These are phyloP conservation scores for Reinhardtius hippoglossoides DNA, from an alignment of 2,113 vertebrate genomes.

Conservation along the genomic window DNA sequence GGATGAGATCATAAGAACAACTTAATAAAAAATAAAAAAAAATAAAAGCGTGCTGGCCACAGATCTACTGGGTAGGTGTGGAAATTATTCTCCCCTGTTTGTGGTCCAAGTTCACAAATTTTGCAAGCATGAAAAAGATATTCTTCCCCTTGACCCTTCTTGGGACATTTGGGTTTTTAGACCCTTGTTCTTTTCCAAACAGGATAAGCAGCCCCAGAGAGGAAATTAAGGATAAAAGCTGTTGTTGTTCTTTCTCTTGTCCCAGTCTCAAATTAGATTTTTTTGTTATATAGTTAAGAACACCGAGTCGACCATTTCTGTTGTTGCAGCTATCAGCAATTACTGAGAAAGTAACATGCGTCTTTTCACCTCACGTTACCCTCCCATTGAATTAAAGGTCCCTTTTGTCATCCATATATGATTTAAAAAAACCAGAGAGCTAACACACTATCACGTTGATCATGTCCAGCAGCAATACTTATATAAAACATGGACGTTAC, in stretches of 20 bases:
- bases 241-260: conserved; percentile 56
- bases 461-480: too few relatives aligned
- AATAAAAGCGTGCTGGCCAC: conserved; percentile 24
- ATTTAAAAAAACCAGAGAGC: background rate
- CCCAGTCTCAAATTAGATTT: conserved; percentile 16
- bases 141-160: conserved; percentile 28
- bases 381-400: background rate
- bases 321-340: conserved; percentile 37
- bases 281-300: conserved; percentile 30
- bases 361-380: conserved; percentile 18
- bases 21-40: too few relatives aligned
- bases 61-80: conserved; percentile 38
- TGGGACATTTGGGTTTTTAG: conserved; percentile 39
- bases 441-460: background rate
- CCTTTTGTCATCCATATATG: background rate
- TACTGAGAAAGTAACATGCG: background rate
- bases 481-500: conserved; percentile 67
- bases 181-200: conserved; percentile 44
- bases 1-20: background rate
- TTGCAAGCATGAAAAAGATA: conserved; percentile 24
- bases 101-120: conserved; percentile 39
- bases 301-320: conserved; percentile 17
- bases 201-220: conserved; percentile 57
- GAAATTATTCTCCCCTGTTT: conserved; percentile 19
- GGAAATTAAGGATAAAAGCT: conserved; percentile 59